These are phyloP conservation scores for Trochalopteron elliotii DNA, from an alignment of 2,113 vertebrate species.

Conservation along the genomic window DNA sequence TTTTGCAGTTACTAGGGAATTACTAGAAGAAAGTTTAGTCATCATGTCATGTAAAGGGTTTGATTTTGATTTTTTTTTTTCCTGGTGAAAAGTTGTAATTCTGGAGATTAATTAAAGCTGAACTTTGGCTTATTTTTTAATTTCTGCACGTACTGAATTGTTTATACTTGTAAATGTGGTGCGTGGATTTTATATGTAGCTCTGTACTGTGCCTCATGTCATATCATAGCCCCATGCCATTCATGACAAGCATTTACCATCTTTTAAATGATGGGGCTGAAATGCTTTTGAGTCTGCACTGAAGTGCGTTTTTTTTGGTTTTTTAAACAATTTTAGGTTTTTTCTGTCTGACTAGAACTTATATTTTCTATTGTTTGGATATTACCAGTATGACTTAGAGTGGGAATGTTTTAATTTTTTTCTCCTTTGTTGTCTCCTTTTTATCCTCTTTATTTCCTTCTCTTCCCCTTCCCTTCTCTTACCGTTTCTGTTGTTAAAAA, in stretches of 20 bases:
- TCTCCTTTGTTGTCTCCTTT: not conserved
- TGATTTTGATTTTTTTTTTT: not conserved
- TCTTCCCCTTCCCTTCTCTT: not conserved
- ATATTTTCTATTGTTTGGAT: not conserved
- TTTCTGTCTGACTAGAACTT: not conserved
- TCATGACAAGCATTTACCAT: not conserved
- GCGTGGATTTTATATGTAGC: not conserved
- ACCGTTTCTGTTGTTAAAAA: not conserved
- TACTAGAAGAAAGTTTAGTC: not conserved
- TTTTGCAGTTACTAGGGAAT: not conserved
- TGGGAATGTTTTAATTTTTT: not conserved
- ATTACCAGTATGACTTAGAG: not conserved
- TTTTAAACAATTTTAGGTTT: not conserved
- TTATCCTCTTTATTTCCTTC: not conserved
- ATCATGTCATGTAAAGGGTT: not conserved
- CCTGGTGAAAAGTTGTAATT: not conserved
- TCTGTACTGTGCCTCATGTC: not conserved
- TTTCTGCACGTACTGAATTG: not conserved
- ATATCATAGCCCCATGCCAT: not conserved
- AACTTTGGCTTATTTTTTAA: not conserved
- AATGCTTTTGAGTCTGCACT: not conserved
- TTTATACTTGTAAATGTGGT: not conserved
- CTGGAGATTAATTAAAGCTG: not conserved
- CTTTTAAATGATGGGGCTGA: not conserved
- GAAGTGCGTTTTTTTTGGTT: not conserved